Evolutionary conservation across 2,888 invertebrate genomes (phyloP).

Genomic region (Zhuqinia jingwanae): DNA sequence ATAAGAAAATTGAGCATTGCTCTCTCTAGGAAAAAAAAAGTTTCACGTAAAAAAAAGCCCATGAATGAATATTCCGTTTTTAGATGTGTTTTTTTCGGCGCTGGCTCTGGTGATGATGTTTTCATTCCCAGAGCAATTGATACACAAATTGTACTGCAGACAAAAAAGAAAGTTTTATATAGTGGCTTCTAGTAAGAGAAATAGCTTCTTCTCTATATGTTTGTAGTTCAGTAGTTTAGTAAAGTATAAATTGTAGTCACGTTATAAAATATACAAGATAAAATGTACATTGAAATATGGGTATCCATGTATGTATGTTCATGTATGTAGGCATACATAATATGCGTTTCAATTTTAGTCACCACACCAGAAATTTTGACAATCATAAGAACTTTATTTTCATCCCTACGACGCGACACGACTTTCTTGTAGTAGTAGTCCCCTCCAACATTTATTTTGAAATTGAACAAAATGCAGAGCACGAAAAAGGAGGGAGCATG

Average conservation of each 20-base stretch:
- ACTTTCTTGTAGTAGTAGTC: constrained; percentile 3
- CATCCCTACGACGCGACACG: constrained; percentile 19
- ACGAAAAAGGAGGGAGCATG: constrained; percentile 62
- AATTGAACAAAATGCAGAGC: constrained; percentile 55
- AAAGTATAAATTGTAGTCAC: not conserved
- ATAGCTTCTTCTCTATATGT: too few relatives aligned
- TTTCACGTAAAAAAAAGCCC: not conserved
- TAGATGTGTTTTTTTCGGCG: not conserved
- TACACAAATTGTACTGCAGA: constrained; percentile 46
- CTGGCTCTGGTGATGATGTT: constrained; percentile 4
- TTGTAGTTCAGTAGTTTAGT: not conserved
- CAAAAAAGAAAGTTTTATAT: not conserved
- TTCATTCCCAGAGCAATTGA: constrained; percentile 52
- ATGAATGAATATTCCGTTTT: constrained; percentile 38
- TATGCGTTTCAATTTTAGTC: constrained; percentile 39
- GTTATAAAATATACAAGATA: too few relatives aligned
- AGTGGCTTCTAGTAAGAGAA: not conserved
- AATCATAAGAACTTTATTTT: constrained; percentile 50
- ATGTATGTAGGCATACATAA: not conserved
- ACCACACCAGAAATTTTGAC: constrained; percentile 56
- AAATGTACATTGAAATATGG: too few relatives aligned
- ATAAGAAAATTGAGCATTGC: constrained; percentile 9
- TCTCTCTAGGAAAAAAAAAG: constrained; percentile 11
- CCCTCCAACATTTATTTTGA: constrained; percentile 52
- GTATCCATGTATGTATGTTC: not conserved